Base-by-base conservation (phyloP, 92 coral and sea anemone genomes). In the Palythoa grandis region DNA sequence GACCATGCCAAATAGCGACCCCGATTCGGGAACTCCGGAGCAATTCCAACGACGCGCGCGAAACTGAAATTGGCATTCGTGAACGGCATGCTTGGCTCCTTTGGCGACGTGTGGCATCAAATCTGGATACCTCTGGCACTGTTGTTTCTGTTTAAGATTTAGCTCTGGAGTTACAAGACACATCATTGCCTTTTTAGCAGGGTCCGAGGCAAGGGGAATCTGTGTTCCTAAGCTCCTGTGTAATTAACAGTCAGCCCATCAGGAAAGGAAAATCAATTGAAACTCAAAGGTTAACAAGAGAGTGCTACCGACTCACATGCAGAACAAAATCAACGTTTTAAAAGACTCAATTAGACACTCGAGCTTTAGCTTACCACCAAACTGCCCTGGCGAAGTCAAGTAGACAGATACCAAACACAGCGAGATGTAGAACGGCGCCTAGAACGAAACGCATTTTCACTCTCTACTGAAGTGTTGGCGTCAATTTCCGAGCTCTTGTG, bases 31-130 rank as follows among this genome's bases (percentile, higher is more conserved):
- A 4, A 97, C 94, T 10, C 92, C 88, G 0, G 99, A 97, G 67
- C 99, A 97, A 70, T 97, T 97, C 99, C 99, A 97, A 2, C 99
- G 98, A 0, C 98, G 92, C 22, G 86, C 87, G 37, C 91, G 96
- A 63, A 97, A 95, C 92, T 97, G 99, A 69, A 86, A 72, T 40
- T 89, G 91, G 70, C 99, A 97, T 79, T 95, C 99, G 11, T 93
- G 83, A 3, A 95, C 88, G 19, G 95, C 99, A 20, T 91, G 84
- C 75, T 89, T 90, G 1, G 99, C 99, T 56, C 99, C 99, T 72
- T 77, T 82, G n/a, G 98, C 92, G 20, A 97, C 95, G 70, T 92
- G 92, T 3, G 87, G 92, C 99, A 97, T 95, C 17, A 97, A 76
- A 13, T 93, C 94, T 16, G 99, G 99, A 72, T 95, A 92, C 78